Conservation (phyloP, 2,888 invertebrate genomes). For the Latheticus oryzae region DNA sequence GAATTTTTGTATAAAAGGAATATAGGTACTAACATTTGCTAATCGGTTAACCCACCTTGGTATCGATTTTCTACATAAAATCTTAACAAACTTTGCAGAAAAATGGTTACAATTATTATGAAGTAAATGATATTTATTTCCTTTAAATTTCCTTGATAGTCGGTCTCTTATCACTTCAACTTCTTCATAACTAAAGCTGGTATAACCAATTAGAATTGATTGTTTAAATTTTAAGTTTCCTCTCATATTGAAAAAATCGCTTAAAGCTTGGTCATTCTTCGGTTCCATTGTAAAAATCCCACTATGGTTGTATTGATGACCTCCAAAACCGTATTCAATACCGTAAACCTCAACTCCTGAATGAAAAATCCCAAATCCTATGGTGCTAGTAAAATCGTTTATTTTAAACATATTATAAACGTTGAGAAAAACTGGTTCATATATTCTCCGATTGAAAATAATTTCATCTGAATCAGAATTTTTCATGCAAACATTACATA, state of each 20-base stretch:
- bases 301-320: constrained; percentile 8
- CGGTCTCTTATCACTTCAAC: constrained; percentile 3
- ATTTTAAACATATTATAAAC: constrained; percentile 27
- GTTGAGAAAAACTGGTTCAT: constrained; percentile 17
- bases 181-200: constrained; percentile 11
- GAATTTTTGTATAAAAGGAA: constrained; percentile 20
- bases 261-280: constrained; percentile 4
- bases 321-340: constrained; percentile 19
- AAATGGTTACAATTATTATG: constrained; percentile 30
- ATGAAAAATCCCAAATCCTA: constrained; percentile 20
- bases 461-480: constrained; percentile 15
- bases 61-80: constrained; percentile 19
- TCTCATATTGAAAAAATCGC: constrained; percentile 19
- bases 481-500: background rate
- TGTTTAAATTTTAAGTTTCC: constrained; percentile 3
- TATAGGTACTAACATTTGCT: constrained; percentile 13
- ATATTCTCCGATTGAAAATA: background rate
- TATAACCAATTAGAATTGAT: constrained; percentile 17
- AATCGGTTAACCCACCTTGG: constrained; percentile 24
- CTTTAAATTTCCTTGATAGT: constrained; percentile 15
- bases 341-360: constrained; percentile 28
- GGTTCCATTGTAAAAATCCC: constrained; percentile 25
- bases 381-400: constrained; percentile 15
- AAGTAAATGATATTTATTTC: constrained; percentile 14
- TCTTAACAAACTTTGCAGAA: constrained; percentile 16